Evolutionary conservation across 2,888 invertebrate genomes (phyloP).

Genomic region (Acanthopleura granulata): DNA sequence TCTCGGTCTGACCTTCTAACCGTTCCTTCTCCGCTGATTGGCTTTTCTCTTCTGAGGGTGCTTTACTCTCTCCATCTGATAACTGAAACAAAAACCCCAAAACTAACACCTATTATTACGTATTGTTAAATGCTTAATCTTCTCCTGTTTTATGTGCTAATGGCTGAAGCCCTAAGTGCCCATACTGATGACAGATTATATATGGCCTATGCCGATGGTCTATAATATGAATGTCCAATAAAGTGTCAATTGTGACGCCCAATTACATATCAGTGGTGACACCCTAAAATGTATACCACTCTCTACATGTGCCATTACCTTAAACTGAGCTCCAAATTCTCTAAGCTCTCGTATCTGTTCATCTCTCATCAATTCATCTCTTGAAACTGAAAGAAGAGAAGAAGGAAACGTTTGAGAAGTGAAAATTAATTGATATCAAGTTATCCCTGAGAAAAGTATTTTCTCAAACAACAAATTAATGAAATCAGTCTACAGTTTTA

Average conservation of each 20-base stretch:
- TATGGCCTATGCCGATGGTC: neutral
- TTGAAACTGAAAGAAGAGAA: neutral
- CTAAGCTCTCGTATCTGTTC: constrained; percentile 37
- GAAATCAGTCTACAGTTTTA: too few species aligned
- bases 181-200: neutral
- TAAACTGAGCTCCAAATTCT: constrained; percentile 48
- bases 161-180: neutral
- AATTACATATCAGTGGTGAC: too few species aligned
- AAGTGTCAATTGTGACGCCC: too few species aligned
- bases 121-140: too few species aligned
- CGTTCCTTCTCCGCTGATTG: neutral
- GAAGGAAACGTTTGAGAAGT: too few species aligned
- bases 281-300: too few species aligned
- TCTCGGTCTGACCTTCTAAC: neutral
- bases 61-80: neutral
- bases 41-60: neutral
- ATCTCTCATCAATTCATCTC: constrained; percentile 16
- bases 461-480: too few species aligned
- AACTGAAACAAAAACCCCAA: neutral
- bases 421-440: too few species aligned
- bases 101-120: too few species aligned
- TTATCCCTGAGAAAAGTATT: too few species aligned
- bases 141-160: too few species aligned
- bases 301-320: constrained; percentile 44
- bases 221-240: neutral